Conservation (phyloP, 2,888 invertebrate species). For the Gastracanthus pulcherrimus region DNA sequence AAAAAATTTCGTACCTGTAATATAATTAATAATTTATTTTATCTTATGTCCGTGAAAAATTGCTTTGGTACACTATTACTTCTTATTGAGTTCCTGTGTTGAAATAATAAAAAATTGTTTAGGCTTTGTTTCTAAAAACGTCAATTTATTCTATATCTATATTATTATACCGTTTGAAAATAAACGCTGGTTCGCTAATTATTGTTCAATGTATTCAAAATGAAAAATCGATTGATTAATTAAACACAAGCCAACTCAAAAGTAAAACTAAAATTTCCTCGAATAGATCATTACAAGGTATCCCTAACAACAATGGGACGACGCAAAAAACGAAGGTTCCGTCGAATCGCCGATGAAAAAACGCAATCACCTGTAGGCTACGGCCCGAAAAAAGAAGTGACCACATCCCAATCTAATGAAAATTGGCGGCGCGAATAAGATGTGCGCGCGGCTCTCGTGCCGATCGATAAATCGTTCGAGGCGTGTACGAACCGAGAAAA, state of each 20-base stretch:
- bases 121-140: too few relatives aligned
- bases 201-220: too few relatives aligned
- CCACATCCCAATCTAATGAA: conserved; percentile 36
- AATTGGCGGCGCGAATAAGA: conserved; percentile 26
- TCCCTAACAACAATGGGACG: not conserved
- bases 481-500: not conserved
- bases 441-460: not conserved
- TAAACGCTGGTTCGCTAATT: too few relatives aligned
- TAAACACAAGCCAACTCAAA: not conserved
- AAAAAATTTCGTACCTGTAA: too few relatives aligned
- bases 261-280: not conserved
- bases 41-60: too few relatives aligned
- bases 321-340: not conserved
- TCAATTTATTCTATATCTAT: too few relatives aligned
- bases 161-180: too few relatives aligned
- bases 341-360: not conserved
- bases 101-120: too few relatives aligned
- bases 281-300: not conserved
- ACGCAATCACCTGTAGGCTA: not conserved
- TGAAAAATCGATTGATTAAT: not conserved
- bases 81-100: too few relatives aligned
- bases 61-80: too few relatives aligned
- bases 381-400: not conserved
- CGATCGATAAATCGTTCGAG: too few relatives aligned
- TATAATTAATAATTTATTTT: too few relatives aligned